Percentiles rank a stretch among this genome's conserved stretches.
Conservation (phyloP, 2,113 vertebrate species). For the Ursus arctos region DNA sequence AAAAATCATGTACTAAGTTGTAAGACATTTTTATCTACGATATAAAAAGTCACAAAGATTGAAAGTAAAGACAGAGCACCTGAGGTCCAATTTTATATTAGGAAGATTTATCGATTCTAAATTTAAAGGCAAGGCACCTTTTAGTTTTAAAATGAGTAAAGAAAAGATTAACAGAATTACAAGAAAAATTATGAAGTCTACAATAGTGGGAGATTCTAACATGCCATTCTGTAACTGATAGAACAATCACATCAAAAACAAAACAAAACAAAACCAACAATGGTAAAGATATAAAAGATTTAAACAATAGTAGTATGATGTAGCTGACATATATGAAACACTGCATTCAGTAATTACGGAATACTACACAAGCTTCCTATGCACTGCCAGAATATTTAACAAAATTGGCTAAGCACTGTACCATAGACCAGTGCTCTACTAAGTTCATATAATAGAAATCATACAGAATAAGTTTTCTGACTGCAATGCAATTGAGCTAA, state of each 20-base stretch:
- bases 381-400: not conserved
- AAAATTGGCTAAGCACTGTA: not conserved
- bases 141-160: not conserved
- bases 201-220: not conserved
- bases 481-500: not conserved
- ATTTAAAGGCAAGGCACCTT: not conserved
- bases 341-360: not conserved
- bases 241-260: not conserved
- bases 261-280: not conserved
- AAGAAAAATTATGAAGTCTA: not conserved
- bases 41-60: not conserved
- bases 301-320: not conserved
- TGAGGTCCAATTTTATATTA: not conserved
- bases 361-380: not conserved
- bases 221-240: not conserved
- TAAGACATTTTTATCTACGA: not conserved
- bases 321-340: not conserved
- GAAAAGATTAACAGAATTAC: not conserved
- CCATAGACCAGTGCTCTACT: not conserved
- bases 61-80: not conserved
- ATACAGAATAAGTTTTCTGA: not conserved
- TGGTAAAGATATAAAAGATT: not conserved
- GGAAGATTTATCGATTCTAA: not conserved
- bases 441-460: not conserved
- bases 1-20: not conserved